These are phyloP conservation scores for Heteropelma amictum DNA, from an alignment of 2,888 invertebrate genomes.

Conservation along the genomic window DNA sequence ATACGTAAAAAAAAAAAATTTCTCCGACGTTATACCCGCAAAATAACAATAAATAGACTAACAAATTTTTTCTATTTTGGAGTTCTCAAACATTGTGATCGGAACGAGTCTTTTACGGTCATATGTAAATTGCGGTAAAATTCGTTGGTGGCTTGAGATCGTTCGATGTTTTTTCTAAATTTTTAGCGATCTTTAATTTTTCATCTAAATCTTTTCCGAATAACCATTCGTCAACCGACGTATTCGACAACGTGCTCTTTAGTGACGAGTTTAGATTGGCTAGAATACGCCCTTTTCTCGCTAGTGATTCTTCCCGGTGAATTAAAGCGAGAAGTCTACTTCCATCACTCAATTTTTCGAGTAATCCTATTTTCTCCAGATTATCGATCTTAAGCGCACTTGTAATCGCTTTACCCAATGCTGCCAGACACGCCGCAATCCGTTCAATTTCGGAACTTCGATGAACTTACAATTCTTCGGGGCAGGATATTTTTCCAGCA, in stretches of 20 bases:
- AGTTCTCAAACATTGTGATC: no score
- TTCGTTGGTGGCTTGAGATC: slow-evolving; percentile 15
- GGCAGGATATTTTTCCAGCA: slow-evolving; percentile 44
- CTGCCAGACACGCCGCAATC: slow-evolving; percentile 28
- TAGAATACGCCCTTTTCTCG: slow-evolving; percentile 27
- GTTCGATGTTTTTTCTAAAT: slow-evolving; percentile 24
- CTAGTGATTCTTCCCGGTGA: slow-evolving; percentile 30
- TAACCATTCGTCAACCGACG: slow-evolving; percentile 28
- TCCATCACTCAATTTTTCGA: slow-evolving; percentile 33
- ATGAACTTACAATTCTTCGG: slow-evolving; percentile 45
- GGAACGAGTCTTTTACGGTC: slow-evolving; percentile 51
- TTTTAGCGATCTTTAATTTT: slow-evolving; percentile 24
- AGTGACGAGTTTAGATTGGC: slow-evolving; percentile 37
- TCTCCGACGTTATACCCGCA: no score
- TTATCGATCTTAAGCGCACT: slow-evolving; percentile 14
- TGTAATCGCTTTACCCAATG: slow-evolving; percentile 29
- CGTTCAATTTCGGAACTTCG: slow-evolving; percentile 38
- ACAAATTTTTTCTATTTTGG: no score
- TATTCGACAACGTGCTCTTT: slow-evolving; percentile 29
- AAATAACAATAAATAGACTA: no score
- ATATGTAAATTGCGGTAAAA: background rate
- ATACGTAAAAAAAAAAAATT: no score
- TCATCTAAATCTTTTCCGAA: slow-evolving; percentile 40
- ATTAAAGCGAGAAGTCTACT: slow-evolving; percentile 33
- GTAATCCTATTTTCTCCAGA: slow-evolving; percentile 22